Evolutionary conservation across 2,797 vertebrate genomes (phyloP).

Genomic region (Catostomus latipinnis): DNA sequence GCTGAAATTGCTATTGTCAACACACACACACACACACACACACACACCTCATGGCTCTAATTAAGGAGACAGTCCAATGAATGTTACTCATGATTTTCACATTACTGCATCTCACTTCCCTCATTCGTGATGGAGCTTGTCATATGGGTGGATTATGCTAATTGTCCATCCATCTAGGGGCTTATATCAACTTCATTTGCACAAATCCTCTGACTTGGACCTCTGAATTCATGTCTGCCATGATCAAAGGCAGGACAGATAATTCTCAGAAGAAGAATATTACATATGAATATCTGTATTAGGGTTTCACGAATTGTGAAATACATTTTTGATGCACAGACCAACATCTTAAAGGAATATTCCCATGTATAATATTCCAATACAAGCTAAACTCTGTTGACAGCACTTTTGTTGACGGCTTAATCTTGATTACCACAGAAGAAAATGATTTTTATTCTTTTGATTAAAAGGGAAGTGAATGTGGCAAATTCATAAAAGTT

Average conservation of each 20-base stretch:
- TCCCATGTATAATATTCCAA: no score
- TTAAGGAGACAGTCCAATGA: slow-evolving; percentile 69
- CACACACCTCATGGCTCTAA: slow-evolving; percentile 72
- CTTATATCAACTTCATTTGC: slow-evolving; percentile 52
- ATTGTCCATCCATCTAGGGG: slow-evolving; percentile 52
- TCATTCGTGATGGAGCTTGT: slow-evolving; percentile 23
- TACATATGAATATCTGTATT: slow-evolving; percentile 3
- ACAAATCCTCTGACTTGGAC: slow-evolving; percentile 38
- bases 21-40: slow-evolving; percentile 56
- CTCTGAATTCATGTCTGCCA: slow-evolving; percentile 37
- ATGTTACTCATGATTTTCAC: slow-evolving; percentile 47
- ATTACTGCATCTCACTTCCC: slow-evolving; percentile 51
- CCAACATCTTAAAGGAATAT: not conserved
- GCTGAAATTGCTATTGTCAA: slow-evolving; percentile 81
- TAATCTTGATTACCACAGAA: no score
- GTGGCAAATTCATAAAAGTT: no score
- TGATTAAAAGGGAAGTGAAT: no score
- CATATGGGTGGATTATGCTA: slow-evolving; percentile 55
- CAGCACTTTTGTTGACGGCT: no score
- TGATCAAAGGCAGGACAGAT: slow-evolving; percentile 46
- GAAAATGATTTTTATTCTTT: no score
- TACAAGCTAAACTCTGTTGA: no score
- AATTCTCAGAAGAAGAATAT: slow-evolving; percentile 9
- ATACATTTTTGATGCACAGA: not conserved
- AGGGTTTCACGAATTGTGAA: not conserved